A percentile compares a stretch with the other conserved stretches of the same genome.
Evolutionary conservation across 2,888 invertebrate genomes (phyloP).

Genomic region (Agelastica alni): DNA sequence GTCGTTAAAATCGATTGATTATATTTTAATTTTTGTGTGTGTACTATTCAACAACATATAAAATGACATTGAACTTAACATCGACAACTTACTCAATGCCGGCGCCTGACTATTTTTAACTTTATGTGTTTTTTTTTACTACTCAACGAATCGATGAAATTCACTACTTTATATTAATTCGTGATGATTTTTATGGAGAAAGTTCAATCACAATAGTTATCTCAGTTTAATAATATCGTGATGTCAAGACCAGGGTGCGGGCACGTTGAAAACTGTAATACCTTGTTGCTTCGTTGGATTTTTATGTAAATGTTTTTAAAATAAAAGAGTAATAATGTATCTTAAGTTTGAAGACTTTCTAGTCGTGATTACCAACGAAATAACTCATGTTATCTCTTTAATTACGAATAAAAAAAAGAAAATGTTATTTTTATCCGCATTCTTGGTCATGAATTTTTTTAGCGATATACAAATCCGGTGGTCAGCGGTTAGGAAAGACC

Average conservation of each 20-base stretch:
- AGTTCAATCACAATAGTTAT: constrained; percentile 6
- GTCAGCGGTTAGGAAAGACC: too few species aligned
- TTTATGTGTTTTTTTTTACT: not conserved
- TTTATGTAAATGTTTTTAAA: constrained; percentile 12
- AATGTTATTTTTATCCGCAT: too few species aligned
- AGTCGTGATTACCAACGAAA: too few species aligned
- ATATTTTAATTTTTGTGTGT: too few species aligned
- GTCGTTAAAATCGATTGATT: too few species aligned
- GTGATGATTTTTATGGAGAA: constrained; percentile 6
- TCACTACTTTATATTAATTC: constrained; percentile 8
- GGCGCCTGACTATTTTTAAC: constrained; percentile 28
- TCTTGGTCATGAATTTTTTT: too few species aligned
- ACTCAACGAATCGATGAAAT: constrained; percentile 3
- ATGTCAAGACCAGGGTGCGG: not conserved
- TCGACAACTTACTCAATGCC: constrained; percentile 29
- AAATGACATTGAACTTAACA: constrained; percentile 27
- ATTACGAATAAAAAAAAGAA: too few species aligned
- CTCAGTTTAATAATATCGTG: constrained; percentile 2
- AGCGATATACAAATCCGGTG: too few species aligned
- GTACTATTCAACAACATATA: constrained; percentile 5
- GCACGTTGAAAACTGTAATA: not conserved
- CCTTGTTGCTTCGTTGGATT: not conserved
- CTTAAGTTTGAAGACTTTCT: too few species aligned
- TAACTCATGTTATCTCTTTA: too few species aligned
- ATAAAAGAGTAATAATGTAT: too few species aligned